phyloP scores from a whole-genome alignment of 2,113 vertebrate genomes.

The Alethe castanea region DNA sequence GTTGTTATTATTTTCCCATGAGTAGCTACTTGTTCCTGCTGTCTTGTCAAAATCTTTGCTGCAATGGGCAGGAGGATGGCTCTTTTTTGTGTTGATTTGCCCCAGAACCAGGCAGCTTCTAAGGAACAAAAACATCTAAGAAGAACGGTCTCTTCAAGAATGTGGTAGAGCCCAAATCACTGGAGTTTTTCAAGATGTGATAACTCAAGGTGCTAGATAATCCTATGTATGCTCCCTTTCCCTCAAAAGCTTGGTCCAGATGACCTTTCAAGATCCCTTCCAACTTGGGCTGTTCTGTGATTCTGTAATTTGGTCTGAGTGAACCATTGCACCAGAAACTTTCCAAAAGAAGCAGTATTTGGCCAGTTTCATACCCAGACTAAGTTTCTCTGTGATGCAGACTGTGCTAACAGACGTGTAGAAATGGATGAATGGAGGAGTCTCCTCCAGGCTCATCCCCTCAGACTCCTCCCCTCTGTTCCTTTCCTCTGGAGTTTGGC shows the following conservation, averaged over 20 bases:
- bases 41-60: background rate
- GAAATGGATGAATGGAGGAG: background rate
- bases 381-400: background rate
- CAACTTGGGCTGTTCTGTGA: background rate
- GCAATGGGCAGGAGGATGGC: background rate
- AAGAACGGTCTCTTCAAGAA: background rate
- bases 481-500: background rate
- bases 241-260: background rate
- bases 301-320: background rate
- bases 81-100: background rate
- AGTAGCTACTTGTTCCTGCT: background rate
- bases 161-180: background rate
- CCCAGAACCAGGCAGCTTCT: background rate
- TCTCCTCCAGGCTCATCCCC: background rate
- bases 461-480: background rate
- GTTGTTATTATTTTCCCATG: background rate
- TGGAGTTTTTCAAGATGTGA: background rate
- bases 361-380: background rate
- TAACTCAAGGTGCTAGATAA: background rate
- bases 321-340: background rate
- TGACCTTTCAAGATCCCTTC: background rate
- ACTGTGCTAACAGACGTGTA: fast-evolving
- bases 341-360: background rate
- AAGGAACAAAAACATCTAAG: background rate
- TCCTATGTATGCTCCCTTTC: background rate